Evolutionary conservation across 2,113 vertebrate genomes (phyloP), one percentile per base, ranked within the genome.

Genomic region (pig (Sus scrofa)): DNA sequence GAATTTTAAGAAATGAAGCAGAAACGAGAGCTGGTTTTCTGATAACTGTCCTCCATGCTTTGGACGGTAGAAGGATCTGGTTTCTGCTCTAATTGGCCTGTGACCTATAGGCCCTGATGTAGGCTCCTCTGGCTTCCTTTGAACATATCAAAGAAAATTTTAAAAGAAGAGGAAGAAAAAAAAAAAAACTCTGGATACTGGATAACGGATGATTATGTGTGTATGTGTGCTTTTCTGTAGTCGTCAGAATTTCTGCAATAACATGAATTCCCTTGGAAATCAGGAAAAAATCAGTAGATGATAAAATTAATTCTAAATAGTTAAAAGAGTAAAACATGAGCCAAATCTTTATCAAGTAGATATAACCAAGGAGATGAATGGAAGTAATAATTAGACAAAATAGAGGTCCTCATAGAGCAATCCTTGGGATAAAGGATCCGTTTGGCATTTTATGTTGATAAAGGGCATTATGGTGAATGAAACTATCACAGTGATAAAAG

Each of bases 1-100:
- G 60, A 87, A 86, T 90, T 92, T 89, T 88, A 87, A 96, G 79
- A 97, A 96, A 90, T 87, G 65, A 97, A 96, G 89, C 70, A 95
- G 84, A 86, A 87, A 84, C 0, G 1, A 85, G 65, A 84, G 50
- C 44, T 75, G 54, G 24, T 77, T 96, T 84, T 71, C 91, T 87
- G 87, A 84, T 63, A 52, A 63, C 50, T 67, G 89, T 50, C 54
- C 24, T n/a, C 32, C 44, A 4, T 20, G 19, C 56, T 78, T 52
- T 34, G 74, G 34, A 65, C 56, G 79, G 30, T 71, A 58, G 77
- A 75, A 56, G 60, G 54, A 77, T 65, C 19, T 1, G 0, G 20
- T 62, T 93, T 96, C 90, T 54, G 70, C 39, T 79, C 67, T 96
- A 91, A 81, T 20, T 73, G 74, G 34, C 52, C 86, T 54, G 26